These are phyloP conservation scores for Zoanthus sociatus DNA, from an alignment of 92 coral and sea anemone species.

Conservation along the genomic window DNA sequence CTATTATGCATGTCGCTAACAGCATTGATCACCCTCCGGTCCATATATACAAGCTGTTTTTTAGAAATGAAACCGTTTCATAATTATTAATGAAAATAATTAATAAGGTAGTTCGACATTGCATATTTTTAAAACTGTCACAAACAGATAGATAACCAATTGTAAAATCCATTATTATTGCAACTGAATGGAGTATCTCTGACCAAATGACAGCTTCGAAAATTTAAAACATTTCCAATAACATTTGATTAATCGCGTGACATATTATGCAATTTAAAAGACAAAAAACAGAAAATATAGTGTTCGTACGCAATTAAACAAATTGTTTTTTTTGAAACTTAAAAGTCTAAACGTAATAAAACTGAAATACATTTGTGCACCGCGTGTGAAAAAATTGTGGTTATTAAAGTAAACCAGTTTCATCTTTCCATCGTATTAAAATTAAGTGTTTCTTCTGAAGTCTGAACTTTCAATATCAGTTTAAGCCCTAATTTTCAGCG, in stretches of 20 bases:
- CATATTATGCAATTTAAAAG: neutral
- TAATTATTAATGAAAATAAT: no score
- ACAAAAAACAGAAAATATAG: neutral
- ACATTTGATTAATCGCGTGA: constrained; percentile 27
- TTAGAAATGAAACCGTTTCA: no score
- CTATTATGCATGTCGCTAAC: no score
- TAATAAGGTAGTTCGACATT: no score
- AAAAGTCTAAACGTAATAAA: neutral
- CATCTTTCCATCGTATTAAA: neutral
- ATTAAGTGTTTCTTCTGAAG: neutral
- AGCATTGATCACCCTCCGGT: no score
- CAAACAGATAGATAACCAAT: no score
- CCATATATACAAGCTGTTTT: no score
- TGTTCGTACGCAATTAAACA: constrained; percentile 10
- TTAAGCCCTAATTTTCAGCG: neutral
- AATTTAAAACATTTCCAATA: constrained; percentile 14
- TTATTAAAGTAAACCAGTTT: neutral
- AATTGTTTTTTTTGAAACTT: constrained; percentile 2
- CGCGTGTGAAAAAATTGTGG: neutral
- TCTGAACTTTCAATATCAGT: neutral
- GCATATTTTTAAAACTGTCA: no score
- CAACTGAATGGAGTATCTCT: neutral
- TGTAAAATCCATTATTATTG: no score
- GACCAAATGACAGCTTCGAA: constrained; percentile 5
- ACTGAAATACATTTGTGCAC: neutral